These are phyloP conservation scores for Merodon equestris DNA, from an alignment of 2,888 invertebrate genomes.

Conservation along the genomic window DNA sequence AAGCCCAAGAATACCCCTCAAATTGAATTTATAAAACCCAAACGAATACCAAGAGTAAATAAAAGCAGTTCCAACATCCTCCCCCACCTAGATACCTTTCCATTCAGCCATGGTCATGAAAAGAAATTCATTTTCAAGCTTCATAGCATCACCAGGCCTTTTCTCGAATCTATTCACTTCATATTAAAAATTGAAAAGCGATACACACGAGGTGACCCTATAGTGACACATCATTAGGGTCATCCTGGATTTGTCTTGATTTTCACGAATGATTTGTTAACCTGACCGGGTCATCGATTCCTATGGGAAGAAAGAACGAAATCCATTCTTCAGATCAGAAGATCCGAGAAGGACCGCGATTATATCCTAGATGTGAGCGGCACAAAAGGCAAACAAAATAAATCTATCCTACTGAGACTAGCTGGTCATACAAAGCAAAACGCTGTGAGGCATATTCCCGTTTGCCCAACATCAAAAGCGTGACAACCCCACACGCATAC, in stretches of 20 bases:
- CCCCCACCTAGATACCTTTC: neutral
- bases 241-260: constrained; percentile 46
- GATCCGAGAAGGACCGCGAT: constrained; percentile 2
- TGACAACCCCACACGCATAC: neutral
- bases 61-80: too few relatives aligned
- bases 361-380: constrained; percentile 10
- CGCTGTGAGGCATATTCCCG: too few relatives aligned
- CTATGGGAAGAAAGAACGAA: constrained; percentile 10
- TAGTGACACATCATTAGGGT: constrained; percentile 34
- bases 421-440: too few relatives aligned
- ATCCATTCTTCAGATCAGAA: neutral
- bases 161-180: constrained; percentile 23
- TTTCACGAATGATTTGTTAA: constrained; percentile 55
- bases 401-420: too few relatives aligned
- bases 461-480: too few relatives aligned
- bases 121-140: constrained; percentile 31
- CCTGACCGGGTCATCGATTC: constrained; percentile 26
- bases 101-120: neutral
- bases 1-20: too few relatives aligned
- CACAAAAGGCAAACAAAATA: neutral
- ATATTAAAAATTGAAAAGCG: constrained; percentile 29
- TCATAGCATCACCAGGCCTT: constrained; percentile 1
- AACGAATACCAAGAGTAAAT: too few relatives aligned
- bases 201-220: neutral
- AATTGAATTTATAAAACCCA: too few relatives aligned